Evolutionary conservation across 2,888 invertebrate genomes (phyloP).

Genomic region (Caenorhabditis zanzibari): DNA sequence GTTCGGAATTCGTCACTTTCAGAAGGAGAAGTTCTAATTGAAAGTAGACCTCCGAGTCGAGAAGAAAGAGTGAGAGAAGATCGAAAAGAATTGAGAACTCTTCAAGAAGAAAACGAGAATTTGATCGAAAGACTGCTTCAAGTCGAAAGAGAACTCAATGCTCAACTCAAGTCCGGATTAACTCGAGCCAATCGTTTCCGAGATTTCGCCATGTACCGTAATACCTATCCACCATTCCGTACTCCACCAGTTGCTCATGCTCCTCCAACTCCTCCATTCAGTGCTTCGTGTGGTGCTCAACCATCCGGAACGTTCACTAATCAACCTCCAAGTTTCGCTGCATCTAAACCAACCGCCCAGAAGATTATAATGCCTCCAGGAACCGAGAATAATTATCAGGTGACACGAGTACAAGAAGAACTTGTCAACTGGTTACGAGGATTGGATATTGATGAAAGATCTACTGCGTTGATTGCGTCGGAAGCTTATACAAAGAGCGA

Average conservation of each 20-base stretch:
- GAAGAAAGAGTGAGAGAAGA: constrained; percentile 65
- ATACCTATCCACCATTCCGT: constrained; percentile 69
- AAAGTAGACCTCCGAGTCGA: constrained; percentile 68
- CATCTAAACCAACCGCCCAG: constrained; percentile 31
- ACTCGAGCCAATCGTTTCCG: constrained; percentile 60
- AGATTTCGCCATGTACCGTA: constrained; percentile 67
- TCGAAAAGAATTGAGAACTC: constrained; percentile 53
- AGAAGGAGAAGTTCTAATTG: constrained; percentile 58
- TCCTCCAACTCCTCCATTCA: constrained; percentile 66
- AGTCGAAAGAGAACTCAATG: constrained; percentile 70
- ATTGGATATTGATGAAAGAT: constrained; percentile 88
- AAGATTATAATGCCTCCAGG: constrained; percentile 71
- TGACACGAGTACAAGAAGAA: constrained; percentile 85
- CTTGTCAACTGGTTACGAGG: constrained; percentile 89
- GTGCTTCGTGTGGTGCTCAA: constrained; percentile 61
- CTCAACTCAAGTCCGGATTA: constrained; percentile 55
- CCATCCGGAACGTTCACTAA: constrained; percentile 43
- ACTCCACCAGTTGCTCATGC: constrained; percentile 49
- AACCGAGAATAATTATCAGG: constrained; percentile 54
- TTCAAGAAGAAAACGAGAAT: constrained; percentile 72
- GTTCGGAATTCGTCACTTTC: constrained; percentile 60
- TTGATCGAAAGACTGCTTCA: constrained; percentile 65
- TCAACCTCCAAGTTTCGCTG: constrained; percentile 33
- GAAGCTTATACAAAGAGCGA: constrained; percentile 91
- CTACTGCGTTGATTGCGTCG: constrained; percentile 87